phyloP scores from a whole-genome alignment of 1,140 invertebrate species.

The Neuroterus valhalla region DNA sequence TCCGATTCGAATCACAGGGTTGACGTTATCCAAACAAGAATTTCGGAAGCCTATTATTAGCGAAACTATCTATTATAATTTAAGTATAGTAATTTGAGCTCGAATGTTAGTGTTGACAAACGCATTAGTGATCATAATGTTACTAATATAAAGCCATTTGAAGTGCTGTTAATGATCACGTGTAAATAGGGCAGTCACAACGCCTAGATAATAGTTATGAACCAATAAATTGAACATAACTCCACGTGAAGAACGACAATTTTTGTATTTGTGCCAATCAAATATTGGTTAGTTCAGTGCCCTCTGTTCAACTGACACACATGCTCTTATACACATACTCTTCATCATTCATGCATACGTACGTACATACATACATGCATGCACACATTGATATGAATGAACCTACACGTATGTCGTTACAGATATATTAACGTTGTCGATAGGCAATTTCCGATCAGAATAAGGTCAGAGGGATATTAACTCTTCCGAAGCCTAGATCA shows the following conservation, averaged over 20 bases:
- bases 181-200: neutral
- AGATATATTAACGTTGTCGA: constrained; percentile 1
- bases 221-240: constrained; percentile 17
- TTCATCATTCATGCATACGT: neutral
- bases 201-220: neutral
- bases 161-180: constrained; percentile 1
- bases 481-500: neutral
- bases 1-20: no score
- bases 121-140: neutral
- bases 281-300: constrained; percentile 15
- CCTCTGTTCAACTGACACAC: neutral
- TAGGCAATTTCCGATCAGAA: constrained; percentile 9
- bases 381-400: neutral
- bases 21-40: no score
- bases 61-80: no score
- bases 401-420: neutral
- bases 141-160: neutral
- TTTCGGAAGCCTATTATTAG: no score
- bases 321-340: no score
- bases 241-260: constrained; percentile 4
- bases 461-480: neutral
- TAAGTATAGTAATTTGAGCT: no score
- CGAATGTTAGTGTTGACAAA: neutral
- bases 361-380: neutral
- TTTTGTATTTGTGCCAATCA: constrained; percentile 24